Evolutionary conservation across 2,888 invertebrate species (phyloP).

Genomic region (Mystacides longicornis): DNA sequence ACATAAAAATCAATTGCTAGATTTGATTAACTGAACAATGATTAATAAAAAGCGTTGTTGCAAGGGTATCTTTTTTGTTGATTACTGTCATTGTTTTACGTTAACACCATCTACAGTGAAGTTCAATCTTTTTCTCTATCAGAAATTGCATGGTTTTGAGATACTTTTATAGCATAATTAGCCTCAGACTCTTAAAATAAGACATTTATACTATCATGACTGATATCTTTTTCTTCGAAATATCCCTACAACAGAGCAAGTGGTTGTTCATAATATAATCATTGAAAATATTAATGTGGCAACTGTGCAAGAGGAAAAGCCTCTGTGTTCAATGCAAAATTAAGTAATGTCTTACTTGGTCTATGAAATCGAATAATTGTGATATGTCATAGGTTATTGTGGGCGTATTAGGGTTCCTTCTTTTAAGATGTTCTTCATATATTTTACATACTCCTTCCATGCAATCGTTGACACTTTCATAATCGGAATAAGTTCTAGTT

Average conservation of each 20-base stretch:
- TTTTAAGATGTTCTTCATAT: conserved; percentile 96
- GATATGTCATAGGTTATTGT: conserved; percentile 98
- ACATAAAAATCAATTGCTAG: no score
- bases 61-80: no score
- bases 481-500: conserved; percentile 96
- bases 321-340: background rate
- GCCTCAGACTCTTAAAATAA: no score
- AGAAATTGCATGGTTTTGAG: no score
- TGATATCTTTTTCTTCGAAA: no score
- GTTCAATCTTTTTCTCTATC: no score
- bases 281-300: background rate
- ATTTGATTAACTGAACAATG: no score
- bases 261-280: background rate
- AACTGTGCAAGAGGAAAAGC: background rate
- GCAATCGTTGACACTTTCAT: conserved; percentile 95
- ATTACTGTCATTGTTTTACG: no score
- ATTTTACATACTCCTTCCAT: conserved; percentile 99
- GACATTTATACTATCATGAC: no score
- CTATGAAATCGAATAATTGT: conserved; percentile 96
- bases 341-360: conserved; percentile 53
- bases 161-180: no score
- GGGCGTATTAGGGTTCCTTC: conserved; percentile 89
- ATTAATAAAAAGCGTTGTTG: no score
- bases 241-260: background rate
- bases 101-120: no score